Evolutionary conservation across 2,888 invertebrate species (phyloP), one percentile per base, ranked within the genome.

Genomic region (Lepidonotus clava): DNA sequence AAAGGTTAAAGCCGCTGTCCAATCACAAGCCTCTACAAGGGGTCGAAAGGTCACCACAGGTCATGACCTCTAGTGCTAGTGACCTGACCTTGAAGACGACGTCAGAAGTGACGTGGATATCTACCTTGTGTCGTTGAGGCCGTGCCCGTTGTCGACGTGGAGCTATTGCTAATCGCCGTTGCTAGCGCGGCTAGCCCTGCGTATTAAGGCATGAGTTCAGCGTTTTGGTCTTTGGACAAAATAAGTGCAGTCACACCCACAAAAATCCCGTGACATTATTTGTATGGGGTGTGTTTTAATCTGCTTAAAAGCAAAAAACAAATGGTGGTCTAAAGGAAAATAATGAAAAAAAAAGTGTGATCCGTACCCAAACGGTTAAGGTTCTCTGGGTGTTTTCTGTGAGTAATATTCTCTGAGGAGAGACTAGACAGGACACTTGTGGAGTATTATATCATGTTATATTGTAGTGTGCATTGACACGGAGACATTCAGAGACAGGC

Each of bases 141-240:
- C 46, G 85, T 85, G 53, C 66, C 66, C 21, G 85, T 85, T 41
- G 85, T 85, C 51, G 71, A 36, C 32, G 51, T 86, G 86, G 28
- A 67, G 83, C 76, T 86, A 86, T 83, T 86, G 83, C 67, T 83
- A 61, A 86, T 80, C 83, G 83, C 80, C 51, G 86, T 56, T 28
- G 86, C 86, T 56, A 86, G 86, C 21, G 86, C 86, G 38, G 86
- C 86, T 40, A 86, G 83, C 61, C 86, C 86, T 86, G 67, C 18
- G 40, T 56, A 84, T 41, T n/a, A 56, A 83, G 83, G 83, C 38
- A 83, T 21, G 53, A 80, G 80, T 41, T 51, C 32, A 80, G 41
- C 1, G 24, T 80, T 80, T 11, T 40, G 41, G 80, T 11, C 34
- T 80, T 80, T 80, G 0, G 41, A 46, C 28, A 80, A 71, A n/a